Conservation (phyloP, 2,797 vertebrate species). For the Potorous gilbertii region DNA sequence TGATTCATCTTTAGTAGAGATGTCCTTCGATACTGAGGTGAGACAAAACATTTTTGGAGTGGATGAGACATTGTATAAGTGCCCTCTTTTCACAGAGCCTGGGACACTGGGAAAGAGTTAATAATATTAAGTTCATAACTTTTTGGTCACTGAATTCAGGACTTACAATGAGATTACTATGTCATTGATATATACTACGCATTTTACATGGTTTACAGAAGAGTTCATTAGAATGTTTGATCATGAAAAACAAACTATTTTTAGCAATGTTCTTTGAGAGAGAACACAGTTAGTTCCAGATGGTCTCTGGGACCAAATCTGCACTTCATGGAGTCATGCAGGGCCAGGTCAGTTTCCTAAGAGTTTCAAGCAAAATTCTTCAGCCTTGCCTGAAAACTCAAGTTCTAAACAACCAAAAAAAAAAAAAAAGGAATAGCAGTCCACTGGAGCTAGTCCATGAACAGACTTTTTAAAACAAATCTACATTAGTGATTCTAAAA, state of each 20-base stretch:
- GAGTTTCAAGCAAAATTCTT: not conserved
- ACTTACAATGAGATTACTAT: not conserved
- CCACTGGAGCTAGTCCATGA: not conserved
- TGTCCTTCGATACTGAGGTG: conserved; percentile 70
- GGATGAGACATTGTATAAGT: not conserved
- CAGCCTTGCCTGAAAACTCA: not conserved
- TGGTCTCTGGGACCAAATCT: not conserved
- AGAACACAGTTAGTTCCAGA: not conserved
- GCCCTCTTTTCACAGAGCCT: not conserved
- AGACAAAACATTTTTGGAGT: conserved; percentile 35
- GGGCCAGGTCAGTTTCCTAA: not conserved
- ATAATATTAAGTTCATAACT: conserved; percentile 14
- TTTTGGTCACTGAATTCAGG: conserved; percentile 50
- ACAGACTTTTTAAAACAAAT: not conserved
- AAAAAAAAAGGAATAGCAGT: not conserved
- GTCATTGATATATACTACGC: not conserved
- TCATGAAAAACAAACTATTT: not conserved
- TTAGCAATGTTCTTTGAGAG: not conserved
- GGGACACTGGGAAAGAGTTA: not conserved
- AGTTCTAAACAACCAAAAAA: not conserved
- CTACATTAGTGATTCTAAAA: not conserved
- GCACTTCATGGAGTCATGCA: not conserved
- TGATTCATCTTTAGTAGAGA: conserved; percentile 50
- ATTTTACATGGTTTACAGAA: conserved; percentile 41
- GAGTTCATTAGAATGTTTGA: not conserved